A percentile compares a stretch with the other conserved stretches of the same genome.
phyloP scores from a whole-genome alignment of 1,140 invertebrate species.

The Hycleus cichorii region DNA sequence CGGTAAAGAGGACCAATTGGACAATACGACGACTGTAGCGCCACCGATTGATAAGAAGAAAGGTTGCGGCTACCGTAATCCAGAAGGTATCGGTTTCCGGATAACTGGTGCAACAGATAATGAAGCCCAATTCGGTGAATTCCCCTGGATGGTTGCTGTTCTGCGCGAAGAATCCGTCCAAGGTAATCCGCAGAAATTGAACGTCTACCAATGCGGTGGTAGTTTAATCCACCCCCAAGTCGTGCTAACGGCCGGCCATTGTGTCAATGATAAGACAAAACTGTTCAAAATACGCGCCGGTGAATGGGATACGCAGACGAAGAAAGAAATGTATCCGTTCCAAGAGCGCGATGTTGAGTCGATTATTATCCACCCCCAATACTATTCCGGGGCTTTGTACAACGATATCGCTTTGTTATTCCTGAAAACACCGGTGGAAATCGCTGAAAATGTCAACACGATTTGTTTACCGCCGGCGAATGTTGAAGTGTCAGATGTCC shows the following conservation, averaged over 20 bases:
- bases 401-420: slow-evolving; percentile 64
- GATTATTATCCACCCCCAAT: slow-evolving; percentile 42
- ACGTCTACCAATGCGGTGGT: slow-evolving; percentile 68
- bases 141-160: slow-evolving; percentile 79
- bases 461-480: slow-evolving; percentile 57
- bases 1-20: slow-evolving; percentile 34
- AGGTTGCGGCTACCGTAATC: slow-evolving; percentile 54
- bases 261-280: slow-evolving; percentile 40
- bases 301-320: slow-evolving; percentile 76
- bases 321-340: slow-evolving; percentile 60
- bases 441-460: slow-evolving; percentile 60
- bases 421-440: slow-evolving; percentile 47
- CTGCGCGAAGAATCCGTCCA: slow-evolving; percentile 53
- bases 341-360: slow-evolving; percentile 58
- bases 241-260: slow-evolving; percentile 66
- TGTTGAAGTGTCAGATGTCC: slow-evolving; percentile 33
- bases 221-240: slow-evolving; percentile 63
- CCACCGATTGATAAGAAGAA: slow-evolving; percentile 23
- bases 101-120: slow-evolving; percentile 54
- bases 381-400: slow-evolving; percentile 48
- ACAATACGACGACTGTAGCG: slow-evolving; percentile 24
- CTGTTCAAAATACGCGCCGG: slow-evolving; percentile 57
- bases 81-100: slow-evolving; percentile 58
- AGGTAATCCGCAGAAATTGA: slow-evolving; percentile 46
- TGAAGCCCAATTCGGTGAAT: slow-evolving; percentile 64